Evolutionary conservation across 2,797 vertebrate species (phyloP), one percentile per base, ranked within the genome.

Genomic region (Cetoscarus ocellatus): DNA sequence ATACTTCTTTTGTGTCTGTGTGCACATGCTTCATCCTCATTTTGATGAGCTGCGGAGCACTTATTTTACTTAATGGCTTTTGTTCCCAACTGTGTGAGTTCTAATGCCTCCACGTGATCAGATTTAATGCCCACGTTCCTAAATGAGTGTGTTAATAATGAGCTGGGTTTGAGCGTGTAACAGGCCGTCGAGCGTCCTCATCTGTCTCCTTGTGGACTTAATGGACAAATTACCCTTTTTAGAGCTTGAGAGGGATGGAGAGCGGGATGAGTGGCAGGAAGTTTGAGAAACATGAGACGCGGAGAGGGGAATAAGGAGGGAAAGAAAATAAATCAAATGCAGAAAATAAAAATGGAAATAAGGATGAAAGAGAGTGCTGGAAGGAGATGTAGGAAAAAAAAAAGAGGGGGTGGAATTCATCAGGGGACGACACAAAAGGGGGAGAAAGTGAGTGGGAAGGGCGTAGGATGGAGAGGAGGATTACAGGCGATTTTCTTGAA

Each of bases 201-300:
- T 45, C 34, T 77, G 60, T 74, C 70, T 75, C 78, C 65, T 80
- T 61, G 38, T 40, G 48, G 72, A 79, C 65, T 70, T 81, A 87
- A 90, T 85, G 81, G 80, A 78, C 72, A 83, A 89, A 84, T 86
- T 65, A 87, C 84, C 80, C 73, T 69, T 80, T 84, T 15, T 35
- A 73, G 73, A 64, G 63, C 61, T 67, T 15, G 48, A 79, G 68
- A 71, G 57, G 45, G 67, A 45, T 13, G 4, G 50, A 11, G 61
- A 42, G 55, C 52, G 10, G 14, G 8, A 10, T 17, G 68, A 52
- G 67, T 67, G 65, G 64, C 53, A 61, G 48, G 74, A 64, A 69
- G 54, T 48, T 56, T 15, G 54, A 38, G 65, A 62, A 45, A 69
- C 19, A 40, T 50, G 48, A 56, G 40, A 53, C 73, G 70, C 27